Evolutionary conservation across 2,113 vertebrate species (phyloP), one percentile per base, ranked within the genome.

Genomic region (Orcinus orca): DNA sequence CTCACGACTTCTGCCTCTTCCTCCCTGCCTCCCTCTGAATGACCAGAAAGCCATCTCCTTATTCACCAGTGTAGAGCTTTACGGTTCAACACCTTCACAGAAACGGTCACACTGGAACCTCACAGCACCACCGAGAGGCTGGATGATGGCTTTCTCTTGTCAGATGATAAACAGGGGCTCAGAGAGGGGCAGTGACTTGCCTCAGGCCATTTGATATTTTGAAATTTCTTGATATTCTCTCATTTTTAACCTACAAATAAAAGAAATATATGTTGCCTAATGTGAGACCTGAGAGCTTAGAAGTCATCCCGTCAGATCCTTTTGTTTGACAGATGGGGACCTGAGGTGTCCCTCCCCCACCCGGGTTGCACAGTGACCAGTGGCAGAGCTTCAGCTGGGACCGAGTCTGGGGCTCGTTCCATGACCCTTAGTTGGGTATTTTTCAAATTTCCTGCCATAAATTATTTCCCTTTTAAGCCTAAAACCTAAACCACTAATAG

Each of bases 61-160:
- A 6, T 11, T 67, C 55, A 3, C 6, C 1, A 55, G 23, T 4
- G 67, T 17, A 18, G 55, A 44, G 23, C 23, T 47, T 41, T 60
- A 6, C 8, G 8, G 18, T 36, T 38, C 21, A 33, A 8, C 67
- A 18, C n/a, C 74, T 31, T 50, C 50, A 38, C 6, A 31, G 23
- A n/a, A 11, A 25, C 0, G 11, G 60, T 23, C 20, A 15, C n/a
- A 1, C 29, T 5, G 62, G 84, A 53, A 26, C 60, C 47, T 33
- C 18, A 2, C 9, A 2, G 55, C 31, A 5, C 7, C 0, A 0
- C 14, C 0, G 2, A 2, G 50, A 85, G 60, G 68, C 67, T 25
- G 25, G 31, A 33, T 3, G 17, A 18, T 18, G 15, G 17, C 44
- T 71, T 44, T 82, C 60, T 8, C 5, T 6, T 1, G 12, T 65